These are phyloP conservation scores for Euplexia lucipara DNA, from an alignment of 2,888 invertebrate genomes.

Conservation along the genomic window DNA sequence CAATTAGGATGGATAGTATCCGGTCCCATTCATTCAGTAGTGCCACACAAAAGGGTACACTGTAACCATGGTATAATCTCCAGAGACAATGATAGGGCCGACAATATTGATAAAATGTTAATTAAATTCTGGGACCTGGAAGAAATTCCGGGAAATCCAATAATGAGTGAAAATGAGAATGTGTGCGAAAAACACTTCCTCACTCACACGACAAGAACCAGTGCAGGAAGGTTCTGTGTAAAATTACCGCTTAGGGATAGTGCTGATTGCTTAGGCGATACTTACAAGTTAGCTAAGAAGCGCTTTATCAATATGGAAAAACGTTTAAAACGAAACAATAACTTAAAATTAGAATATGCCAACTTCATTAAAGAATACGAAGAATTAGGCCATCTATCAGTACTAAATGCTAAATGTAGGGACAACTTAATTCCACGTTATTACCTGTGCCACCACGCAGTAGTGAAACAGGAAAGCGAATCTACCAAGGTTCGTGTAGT, in stretches of 20 bases:
- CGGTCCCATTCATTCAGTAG: background rate
- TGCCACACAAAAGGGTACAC: background rate
- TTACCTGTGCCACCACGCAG: conserved; percentile 75
- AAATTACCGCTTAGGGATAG: conserved; percentile 30
- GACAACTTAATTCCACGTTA: conserved; percentile 46
- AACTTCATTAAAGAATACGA: conserved; percentile 59
- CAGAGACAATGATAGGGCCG: conserved; percentile 6
- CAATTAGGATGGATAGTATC: conserved; percentile 33
- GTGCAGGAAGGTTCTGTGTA: conserved; percentile 53
- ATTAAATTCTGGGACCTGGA: conserved; percentile 35
- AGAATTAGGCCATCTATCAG: conserved; percentile 56
- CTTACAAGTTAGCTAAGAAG: too few species aligned
- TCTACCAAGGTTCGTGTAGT: conserved; percentile 60
- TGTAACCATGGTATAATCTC: conserved; percentile 28
- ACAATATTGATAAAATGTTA: conserved; percentile 9
- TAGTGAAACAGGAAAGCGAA: too few species aligned
- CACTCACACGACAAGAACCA: conserved; percentile 30
- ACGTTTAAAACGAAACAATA: too few species aligned
- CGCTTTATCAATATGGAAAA: too few species aligned
- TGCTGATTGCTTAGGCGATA: conserved; percentile 56
- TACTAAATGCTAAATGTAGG: too few species aligned
- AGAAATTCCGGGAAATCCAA: too few species aligned
- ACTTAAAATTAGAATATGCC: conserved; percentile 44
- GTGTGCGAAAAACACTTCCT: conserved; percentile 56
- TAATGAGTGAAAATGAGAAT: conserved; percentile 11